Evolutionary conservation across 2,888 invertebrate species (phyloP).

Genomic region (Hypercompe scribonia): DNA sequence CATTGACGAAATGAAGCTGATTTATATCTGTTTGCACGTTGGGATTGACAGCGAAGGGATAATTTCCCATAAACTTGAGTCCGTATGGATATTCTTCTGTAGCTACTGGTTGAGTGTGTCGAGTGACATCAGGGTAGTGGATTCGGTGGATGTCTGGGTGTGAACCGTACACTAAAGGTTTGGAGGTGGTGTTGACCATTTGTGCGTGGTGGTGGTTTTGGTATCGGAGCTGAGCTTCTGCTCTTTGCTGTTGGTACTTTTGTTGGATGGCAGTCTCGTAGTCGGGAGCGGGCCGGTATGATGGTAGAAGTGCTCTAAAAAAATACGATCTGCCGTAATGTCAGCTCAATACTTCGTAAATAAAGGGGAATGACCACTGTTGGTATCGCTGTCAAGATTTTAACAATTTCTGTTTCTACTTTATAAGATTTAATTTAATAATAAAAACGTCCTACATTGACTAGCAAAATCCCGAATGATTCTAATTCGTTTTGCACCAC

Average conservation of each 20-base stretch:
- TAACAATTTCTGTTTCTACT: no score
- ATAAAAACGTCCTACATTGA: no score
- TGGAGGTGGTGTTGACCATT: constrained; percentile 55
- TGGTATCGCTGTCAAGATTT: no score
- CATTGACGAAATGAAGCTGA: constrained; percentile 87
- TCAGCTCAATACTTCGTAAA: neutral
- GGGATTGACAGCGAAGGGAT: constrained; percentile 78
- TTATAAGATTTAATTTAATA: no score
- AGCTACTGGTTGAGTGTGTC: constrained; percentile 76
- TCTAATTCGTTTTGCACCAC: no score
- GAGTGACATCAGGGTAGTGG: constrained; percentile 88
- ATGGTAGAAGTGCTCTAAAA: constrained; percentile 91
- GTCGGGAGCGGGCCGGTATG: constrained; percentile 96
- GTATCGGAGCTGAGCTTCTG: constrained; percentile 76
- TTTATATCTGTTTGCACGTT: constrained; percentile 78
- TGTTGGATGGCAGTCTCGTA: constrained; percentile 97
- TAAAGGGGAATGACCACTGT: no score
- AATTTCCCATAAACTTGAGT: constrained; percentile 71
- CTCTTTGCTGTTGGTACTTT: constrained; percentile 88
- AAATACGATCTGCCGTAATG: neutral
- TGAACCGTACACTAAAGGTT: constrained; percentile 88
- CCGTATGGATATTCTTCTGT: constrained; percentile 75
- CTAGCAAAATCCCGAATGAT: no score
- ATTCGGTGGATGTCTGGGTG: constrained; percentile 90
- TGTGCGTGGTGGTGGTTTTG: constrained; percentile 72